Evolutionary conservation across 2,113 vertebrate genomes (phyloP), one percentile per base, ranked within the genome.

Genomic region (Scopus umbretta): DNA sequence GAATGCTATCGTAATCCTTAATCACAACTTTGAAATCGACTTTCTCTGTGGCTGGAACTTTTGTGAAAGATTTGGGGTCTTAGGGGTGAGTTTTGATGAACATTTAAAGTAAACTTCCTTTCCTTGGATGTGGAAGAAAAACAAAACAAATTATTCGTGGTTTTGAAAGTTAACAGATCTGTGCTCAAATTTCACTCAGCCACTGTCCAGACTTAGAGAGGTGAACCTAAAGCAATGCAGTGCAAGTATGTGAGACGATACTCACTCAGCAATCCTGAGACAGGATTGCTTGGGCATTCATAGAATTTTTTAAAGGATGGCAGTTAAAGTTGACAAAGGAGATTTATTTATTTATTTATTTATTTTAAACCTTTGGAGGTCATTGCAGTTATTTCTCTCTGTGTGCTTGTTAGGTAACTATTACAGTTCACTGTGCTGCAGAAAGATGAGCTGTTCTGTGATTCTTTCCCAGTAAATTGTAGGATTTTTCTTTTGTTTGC

Each of bases 21-120:
- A 99, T 97, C 99, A 99, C 97, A 98, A 98, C 92, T 99, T 99
- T 92, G 99, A 99, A 95, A 99, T 99, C 5, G 99, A 99, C 98
- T 99, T 99, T 91, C 98, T 99, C 78, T 99, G 99, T 80, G 99
- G 99, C 36, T 99, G 99, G 99, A 99, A 98, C 95, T 98, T 99
- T 91, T 99, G 99, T 88, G 99, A 99, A 56, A 98, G 98, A 98
- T 99, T 99, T 70, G 99, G 99, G 49, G 98, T 99, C 74, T 97
- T 99, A 62, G 99, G 99, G 99, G 99, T 99, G 97, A 99, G 99
- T 98, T 95, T 82, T 45, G 32, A 27, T 22, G 32, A 52, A 19
- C 36, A 13, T 85, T 75, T 67, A 12, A 73, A 78, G 75, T 59
- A 47, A 87, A 53, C 27, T 78, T 79, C 14, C 34, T 76, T 29